phyloP scores from a whole-genome alignment of 1,140 invertebrate species.

The Antheraea mylitta region DNA sequence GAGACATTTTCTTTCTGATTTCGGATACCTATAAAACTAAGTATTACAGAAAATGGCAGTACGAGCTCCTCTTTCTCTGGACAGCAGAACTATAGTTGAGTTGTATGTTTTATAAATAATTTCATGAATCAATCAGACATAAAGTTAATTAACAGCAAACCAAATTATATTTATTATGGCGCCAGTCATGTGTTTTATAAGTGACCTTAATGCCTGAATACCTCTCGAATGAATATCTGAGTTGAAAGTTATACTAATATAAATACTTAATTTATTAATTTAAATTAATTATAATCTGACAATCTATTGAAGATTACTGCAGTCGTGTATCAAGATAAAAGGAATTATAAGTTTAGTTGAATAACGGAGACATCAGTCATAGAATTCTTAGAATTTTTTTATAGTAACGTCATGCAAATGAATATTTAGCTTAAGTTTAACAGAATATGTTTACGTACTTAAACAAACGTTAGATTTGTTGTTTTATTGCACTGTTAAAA shows the following conservation, averaged over 20 bases:
- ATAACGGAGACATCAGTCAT: conserved; percentile 11
- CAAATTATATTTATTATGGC: neutral
- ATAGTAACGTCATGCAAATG: conserved; percentile 8
- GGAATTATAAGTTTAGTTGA: neutral
- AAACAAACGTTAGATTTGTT: too few relatives aligned
- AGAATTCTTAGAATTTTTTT: conserved; percentile 8
- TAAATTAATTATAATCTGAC: neutral
- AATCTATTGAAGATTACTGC: neutral
- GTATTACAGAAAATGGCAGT: too few relatives aligned
- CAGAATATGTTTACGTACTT: too few relatives aligned
- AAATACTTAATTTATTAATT: neutral
- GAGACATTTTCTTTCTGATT: too few relatives aligned
- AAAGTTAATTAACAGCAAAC: neutral
- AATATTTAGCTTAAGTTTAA: neutral
- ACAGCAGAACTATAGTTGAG: too few relatives aligned
- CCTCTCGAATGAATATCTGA: neutral
- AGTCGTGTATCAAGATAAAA: neutral
- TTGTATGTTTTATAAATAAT: neutral
- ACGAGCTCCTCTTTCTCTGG: too few relatives aligned
- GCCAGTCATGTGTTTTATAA: neutral
- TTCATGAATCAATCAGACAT: neutral
- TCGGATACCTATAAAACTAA: too few relatives aligned
- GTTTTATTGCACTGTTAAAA: too few relatives aligned
- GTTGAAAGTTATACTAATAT: neutral
- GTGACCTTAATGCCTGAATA: neutral